Percentiles rank a stretch among this genome's conserved stretches.
Evolutionary conservation across 2,888 invertebrate species (phyloP).

Genomic region (Encarsia formosa): DNA sequence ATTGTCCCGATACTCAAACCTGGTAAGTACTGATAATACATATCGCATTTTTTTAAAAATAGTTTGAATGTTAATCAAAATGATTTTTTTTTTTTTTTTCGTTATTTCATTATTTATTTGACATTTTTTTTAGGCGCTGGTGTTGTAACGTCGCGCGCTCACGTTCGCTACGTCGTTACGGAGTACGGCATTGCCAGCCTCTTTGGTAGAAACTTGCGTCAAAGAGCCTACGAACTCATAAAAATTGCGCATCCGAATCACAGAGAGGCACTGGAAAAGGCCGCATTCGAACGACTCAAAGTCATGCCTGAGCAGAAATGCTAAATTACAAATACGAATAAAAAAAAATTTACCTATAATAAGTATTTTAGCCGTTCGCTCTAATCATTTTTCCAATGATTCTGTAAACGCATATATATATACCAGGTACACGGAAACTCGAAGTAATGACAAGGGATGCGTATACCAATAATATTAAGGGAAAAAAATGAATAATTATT

Average conservation of each 20-base stretch:
- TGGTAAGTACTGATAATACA: too few relatives aligned
- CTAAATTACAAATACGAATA: too few relatives aligned
- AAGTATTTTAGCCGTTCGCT: too few relatives aligned
- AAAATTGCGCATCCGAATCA: conserved; percentile 87
- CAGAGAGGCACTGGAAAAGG: conserved; percentile 76
- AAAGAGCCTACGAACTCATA: conserved; percentile 85
- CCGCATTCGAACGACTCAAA: conserved; percentile 79
- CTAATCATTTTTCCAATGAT: too few relatives aligned
- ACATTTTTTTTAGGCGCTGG: conserved; percentile 69
- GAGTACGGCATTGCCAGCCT: conserved; percentile 86
- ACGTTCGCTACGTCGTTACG: conserved; percentile 90
- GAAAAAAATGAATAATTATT: too few relatives aligned
- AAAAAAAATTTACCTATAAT: too few relatives aligned
- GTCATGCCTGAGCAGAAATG: conserved; percentile 61
- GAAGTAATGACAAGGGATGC: too few relatives aligned
- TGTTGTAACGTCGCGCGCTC: conserved; percentile 88
- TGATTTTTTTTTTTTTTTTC: background rate
- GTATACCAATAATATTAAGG: too few relatives aligned
- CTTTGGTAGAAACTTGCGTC: conserved; percentile 85
- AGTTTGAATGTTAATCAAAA: too few relatives aligned
- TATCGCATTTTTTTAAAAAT: conserved; percentile 1
- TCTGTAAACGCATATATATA: too few relatives aligned
- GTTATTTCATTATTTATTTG: background rate
- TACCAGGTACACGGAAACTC: too few relatives aligned
- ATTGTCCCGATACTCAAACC: conserved; percentile 77